Conservation (phyloP, 2,113 vertebrate species). For the Rhodinocichla rosea region DNA sequence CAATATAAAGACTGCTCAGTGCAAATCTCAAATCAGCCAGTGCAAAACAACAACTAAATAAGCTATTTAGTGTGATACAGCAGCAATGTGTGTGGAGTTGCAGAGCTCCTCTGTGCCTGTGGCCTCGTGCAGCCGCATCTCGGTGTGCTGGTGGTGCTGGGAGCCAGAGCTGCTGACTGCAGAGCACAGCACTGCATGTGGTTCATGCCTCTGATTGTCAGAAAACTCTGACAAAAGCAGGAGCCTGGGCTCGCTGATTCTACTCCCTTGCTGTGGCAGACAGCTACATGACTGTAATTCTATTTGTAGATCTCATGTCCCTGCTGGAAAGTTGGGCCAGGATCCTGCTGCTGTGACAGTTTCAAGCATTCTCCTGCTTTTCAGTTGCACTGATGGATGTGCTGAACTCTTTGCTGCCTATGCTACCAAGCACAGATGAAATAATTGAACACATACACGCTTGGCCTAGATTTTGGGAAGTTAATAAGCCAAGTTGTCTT, state of each 20-base stretch:
- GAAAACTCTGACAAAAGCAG: neutral
- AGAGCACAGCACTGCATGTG: accelerated
- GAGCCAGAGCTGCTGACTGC: neutral
- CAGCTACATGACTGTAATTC: neutral
- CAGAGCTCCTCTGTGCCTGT: neutral
- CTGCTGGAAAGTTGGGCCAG: neutral
- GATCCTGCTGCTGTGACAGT: neutral
- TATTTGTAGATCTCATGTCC: neutral
- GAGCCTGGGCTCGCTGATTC: neutral
- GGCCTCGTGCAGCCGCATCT: neutral
- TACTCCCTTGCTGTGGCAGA: neutral
- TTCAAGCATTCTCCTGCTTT: neutral
- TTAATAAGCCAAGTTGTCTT: neutral
- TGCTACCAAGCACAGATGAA: neutral
- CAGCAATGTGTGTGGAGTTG: accelerated
- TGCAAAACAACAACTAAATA: no score
- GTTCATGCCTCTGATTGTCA: neutral
- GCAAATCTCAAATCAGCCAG: no score
- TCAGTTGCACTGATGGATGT: accelerated
- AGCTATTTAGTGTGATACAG: no score
- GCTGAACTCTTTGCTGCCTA: neutral
- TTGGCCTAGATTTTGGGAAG: neutral
- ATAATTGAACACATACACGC: neutral
- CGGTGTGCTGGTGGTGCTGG: accelerated
- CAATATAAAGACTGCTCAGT: no score